Conservation (phyloP, 2,888 invertebrate species). For the Drosophila siamana region DNA sequence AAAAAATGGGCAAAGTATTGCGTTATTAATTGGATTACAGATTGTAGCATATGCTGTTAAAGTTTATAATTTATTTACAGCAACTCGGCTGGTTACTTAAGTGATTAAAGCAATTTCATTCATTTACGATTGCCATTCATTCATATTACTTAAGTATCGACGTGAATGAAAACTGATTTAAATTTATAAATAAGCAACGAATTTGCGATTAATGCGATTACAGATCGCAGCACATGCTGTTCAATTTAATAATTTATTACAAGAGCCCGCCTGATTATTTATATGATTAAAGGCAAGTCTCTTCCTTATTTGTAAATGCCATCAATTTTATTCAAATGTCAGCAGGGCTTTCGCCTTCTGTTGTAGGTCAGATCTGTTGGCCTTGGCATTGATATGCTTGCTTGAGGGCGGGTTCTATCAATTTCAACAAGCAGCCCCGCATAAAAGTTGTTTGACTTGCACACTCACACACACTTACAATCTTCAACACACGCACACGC, state of each 20-base stretch:
- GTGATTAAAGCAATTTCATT: not conserved
- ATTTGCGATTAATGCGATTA: not conserved
- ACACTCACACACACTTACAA: not conserved
- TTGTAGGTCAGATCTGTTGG: constrained; percentile 25
- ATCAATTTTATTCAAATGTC: constrained; percentile 20
- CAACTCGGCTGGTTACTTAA: not conserved
- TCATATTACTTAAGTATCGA: too few relatives aligned
- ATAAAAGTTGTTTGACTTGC: constrained; percentile 26
- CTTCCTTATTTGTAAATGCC: constrained; percentile 8
- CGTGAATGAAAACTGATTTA: too few relatives aligned
- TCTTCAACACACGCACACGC: constrained; percentile 1
- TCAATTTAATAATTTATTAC: not conserved
- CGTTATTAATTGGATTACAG: not conserved
- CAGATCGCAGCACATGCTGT: too few relatives aligned
- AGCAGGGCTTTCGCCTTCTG: not conserved
- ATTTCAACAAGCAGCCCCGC: constrained; percentile 27
- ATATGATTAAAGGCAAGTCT: not conserved
- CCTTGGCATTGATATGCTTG: constrained; percentile 46
- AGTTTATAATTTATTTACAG: not conserved
- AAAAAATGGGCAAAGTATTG: not conserved
- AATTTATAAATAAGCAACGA: too few relatives aligned
- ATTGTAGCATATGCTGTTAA: not conserved
- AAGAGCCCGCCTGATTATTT: not conserved
- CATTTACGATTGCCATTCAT: too few relatives aligned
- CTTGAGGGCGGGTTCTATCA: constrained; percentile 25